These are phyloP conservation scores for Albula glossodonta DNA, from an alignment of 2,113 vertebrate species.

Conservation along the genomic window DNA sequence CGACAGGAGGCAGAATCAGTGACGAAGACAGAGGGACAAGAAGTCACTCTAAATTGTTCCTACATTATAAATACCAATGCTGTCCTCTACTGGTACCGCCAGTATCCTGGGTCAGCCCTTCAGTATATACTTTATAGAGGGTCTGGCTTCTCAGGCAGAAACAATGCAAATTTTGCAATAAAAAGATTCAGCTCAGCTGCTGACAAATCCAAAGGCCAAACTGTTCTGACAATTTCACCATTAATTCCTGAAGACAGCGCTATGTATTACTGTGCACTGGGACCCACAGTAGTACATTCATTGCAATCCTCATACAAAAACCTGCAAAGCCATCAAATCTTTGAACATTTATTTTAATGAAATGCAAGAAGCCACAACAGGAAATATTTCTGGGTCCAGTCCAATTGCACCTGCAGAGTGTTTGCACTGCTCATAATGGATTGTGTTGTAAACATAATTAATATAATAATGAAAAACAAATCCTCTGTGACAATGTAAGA, in stretches of 20 bases:
- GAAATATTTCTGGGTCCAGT: background rate
- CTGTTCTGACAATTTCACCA: conserved; percentile 5
- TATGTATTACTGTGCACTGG: conserved; percentile 18
- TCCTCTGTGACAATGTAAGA: too few species aligned
- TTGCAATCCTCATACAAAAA: background rate
- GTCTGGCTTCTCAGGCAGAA: background rate
- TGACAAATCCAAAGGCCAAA: background rate
- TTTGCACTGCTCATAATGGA: background rate
- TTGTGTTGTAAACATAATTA: background rate
- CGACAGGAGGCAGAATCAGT: too few species aligned
- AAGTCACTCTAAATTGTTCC: conserved; percentile 13
- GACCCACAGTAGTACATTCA: background rate
- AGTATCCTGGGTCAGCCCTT: background rate
- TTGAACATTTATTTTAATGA: background rate
- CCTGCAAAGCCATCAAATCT: background rate
- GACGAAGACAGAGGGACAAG: background rate
- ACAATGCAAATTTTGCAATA: background rate
- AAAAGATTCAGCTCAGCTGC: background rate
- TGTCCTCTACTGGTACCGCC: background rate
- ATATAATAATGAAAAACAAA: too few species aligned
- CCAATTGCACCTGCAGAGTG: background rate
- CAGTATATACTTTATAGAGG: background rate
- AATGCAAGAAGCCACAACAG: background rate
- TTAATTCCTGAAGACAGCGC: background rate
- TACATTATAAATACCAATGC: background rate